Evolutionary conservation across 2,113 vertebrate genomes (phyloP).

Genomic region (Balaeniceps rex): DNA sequence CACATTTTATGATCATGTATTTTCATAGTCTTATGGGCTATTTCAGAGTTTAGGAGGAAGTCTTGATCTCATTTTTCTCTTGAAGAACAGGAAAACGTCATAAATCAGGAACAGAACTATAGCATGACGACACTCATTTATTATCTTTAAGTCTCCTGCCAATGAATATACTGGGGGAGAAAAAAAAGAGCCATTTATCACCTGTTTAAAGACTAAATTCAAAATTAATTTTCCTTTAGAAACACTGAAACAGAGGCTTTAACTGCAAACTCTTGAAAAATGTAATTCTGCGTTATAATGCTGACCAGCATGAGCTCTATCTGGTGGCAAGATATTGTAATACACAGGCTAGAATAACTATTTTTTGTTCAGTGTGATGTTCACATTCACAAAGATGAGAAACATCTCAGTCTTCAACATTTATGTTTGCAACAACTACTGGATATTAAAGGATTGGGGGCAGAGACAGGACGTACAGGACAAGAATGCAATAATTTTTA

Average conservation of each 20-base stretch:
- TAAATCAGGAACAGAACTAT: neutral
- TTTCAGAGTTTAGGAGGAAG: neutral
- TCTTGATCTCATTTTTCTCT: neutral
- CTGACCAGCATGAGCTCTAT: constrained; percentile 20
- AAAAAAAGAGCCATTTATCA: neutral
- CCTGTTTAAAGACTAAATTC: neutral
- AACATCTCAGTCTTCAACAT: neutral
- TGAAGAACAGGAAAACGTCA: neutral
- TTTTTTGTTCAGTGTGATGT: neutral
- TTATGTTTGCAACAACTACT: neutral
- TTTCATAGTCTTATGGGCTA: neutral
- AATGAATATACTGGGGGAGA: neutral
- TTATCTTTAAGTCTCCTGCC: neutral
- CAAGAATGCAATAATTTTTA: neutral
- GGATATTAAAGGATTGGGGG: neutral
- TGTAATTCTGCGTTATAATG: neutral
- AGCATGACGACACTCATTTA: neutral
- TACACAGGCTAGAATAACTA: neutral
- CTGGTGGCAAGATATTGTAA: constrained; percentile 15
- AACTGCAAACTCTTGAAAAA: neutral
- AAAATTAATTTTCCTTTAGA: neutral
- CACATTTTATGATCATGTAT: neutral
- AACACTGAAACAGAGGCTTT: neutral
- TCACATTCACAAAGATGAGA: neutral
- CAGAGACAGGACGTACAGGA: too few relatives aligned